Percentiles rank a stretch among this genome's conserved stretches.
Conservation (phyloP, 2,113 vertebrate species). For the Trichechus manatus region DNA sequence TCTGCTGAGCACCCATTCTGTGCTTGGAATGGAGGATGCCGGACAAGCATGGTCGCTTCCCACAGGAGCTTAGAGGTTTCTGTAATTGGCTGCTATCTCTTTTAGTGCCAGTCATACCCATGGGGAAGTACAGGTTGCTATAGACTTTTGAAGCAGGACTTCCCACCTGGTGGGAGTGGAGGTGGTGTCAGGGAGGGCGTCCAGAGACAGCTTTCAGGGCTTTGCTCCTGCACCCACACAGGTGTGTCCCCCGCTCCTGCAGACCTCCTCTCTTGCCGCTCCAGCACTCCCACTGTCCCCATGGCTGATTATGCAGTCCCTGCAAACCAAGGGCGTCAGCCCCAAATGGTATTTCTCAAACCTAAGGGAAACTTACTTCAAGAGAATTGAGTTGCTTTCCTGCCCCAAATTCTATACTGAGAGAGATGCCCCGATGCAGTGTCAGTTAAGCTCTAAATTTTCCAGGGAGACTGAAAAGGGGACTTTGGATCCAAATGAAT, state of each 20-base stretch:
- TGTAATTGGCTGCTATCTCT: background rate
- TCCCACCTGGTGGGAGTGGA: accelerated
- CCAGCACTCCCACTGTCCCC: background rate
- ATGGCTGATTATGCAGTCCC: background rate
- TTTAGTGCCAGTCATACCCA: no score
- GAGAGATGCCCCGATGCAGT: background rate
- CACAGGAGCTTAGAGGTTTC: background rate
- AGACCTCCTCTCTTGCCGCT: background rate
- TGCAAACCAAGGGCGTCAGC: background rate
- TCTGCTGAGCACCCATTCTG: accelerated
- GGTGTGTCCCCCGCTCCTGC: background rate
- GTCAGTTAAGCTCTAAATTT: background rate
- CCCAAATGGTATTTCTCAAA: background rate
- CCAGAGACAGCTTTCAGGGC: background rate
- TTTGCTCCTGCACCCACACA: background rate
- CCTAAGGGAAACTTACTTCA: background rate
- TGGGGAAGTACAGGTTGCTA: background rate
- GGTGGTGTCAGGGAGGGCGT: accelerated
- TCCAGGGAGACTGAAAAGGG: background rate
- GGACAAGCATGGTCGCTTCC: background rate
- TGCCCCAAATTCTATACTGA: background rate
- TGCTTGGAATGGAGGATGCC: background rate
- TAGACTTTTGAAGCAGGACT: accelerated
- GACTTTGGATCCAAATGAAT: background rate
- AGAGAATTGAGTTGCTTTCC: background rate